These are phyloP conservation scores for Enteromius paludinosus DNA, from an alignment of 2,797 vertebrate species.

Conservation along the genomic window DNA sequence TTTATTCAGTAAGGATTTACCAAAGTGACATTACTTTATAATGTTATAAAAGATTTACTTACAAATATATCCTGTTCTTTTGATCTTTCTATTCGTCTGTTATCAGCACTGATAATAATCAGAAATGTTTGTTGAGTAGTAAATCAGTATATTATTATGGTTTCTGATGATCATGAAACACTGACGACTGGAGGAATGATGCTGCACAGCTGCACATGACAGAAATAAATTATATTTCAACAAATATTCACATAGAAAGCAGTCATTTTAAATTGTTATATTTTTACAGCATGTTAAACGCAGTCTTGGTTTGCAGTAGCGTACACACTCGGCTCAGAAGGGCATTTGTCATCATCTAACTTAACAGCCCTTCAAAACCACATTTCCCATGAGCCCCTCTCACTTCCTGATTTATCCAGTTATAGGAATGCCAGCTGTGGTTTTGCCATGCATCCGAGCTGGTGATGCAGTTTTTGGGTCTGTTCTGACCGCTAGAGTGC, in stretches of 20 bases:
- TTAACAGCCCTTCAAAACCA: conserved; percentile 33
- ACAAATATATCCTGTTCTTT: background rate
- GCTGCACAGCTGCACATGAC: too few relatives aligned
- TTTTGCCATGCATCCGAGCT: conserved; percentile 48
- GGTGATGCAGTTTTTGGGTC: conserved; percentile 44
- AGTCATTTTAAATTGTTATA: background rate
- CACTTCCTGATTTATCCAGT: conserved; percentile 31
- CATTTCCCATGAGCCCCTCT: conserved; percentile 39
- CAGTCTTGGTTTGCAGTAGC: background rate
- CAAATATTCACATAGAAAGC: background rate
- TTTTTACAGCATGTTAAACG: background rate
- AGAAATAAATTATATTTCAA: background rate
- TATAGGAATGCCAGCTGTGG: conserved; percentile 15
- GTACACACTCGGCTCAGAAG: background rate
- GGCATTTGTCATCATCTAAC: background rate
- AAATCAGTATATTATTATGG: background rate
- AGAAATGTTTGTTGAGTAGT: background rate
- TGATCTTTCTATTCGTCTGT: background rate
- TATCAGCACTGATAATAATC: background rate
- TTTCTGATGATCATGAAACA: background rate
- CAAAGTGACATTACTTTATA: too few relatives aligned
- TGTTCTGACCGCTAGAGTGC: conserved; percentile 29
- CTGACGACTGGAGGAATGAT: background rate
- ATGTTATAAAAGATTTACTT: too few relatives aligned
- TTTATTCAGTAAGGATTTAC: background rate